phyloP scores from a whole-genome alignment of 2,113 vertebrate species.

The Poecilia latipinna region DNA sequence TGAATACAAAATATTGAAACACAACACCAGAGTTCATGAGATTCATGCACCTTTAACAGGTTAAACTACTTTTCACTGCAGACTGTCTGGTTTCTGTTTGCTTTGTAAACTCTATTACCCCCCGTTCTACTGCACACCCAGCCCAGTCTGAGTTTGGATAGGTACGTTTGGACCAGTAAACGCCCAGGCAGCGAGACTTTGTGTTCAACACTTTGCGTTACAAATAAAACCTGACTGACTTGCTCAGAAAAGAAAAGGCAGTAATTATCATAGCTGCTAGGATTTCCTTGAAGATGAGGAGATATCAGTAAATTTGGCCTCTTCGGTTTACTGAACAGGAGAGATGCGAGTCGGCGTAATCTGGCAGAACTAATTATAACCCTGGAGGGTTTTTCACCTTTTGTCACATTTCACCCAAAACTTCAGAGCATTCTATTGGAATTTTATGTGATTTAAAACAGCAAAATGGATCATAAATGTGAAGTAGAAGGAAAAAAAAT shows the following conservation, averaged over 20 bases:
- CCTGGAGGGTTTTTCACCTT: not conserved
- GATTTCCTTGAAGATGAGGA: too few species aligned
- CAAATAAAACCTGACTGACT: slow-evolving; percentile 20
- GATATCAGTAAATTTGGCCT: too few species aligned
- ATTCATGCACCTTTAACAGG: not conserved
- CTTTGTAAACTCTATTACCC: not conserved
- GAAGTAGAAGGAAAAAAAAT: too few species aligned
- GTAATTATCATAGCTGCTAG: not conserved
- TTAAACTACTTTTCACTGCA: not conserved
- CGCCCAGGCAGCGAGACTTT: not conserved
- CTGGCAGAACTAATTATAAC: too few species aligned
- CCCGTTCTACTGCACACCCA: not conserved
- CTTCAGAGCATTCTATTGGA: too few species aligned
- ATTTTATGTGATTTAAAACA: not conserved
- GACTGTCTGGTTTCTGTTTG: not conserved
- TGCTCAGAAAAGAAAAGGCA: not conserved
- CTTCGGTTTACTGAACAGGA: not conserved
- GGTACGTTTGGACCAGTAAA: not conserved
- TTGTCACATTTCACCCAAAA: not conserved
- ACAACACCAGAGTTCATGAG: not conserved
- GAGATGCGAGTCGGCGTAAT: not conserved
- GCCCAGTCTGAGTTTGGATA: slow-evolving; percentile 4
- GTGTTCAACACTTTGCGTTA: not conserved
- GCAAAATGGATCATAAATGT: not conserved
- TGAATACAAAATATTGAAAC: not conserved